Evolutionary conservation across 35 echinoderm and acorn worm species (phyloP), one percentile per base, ranked within the genome.

Genomic region (Eucidaris tribuloides): DNA sequence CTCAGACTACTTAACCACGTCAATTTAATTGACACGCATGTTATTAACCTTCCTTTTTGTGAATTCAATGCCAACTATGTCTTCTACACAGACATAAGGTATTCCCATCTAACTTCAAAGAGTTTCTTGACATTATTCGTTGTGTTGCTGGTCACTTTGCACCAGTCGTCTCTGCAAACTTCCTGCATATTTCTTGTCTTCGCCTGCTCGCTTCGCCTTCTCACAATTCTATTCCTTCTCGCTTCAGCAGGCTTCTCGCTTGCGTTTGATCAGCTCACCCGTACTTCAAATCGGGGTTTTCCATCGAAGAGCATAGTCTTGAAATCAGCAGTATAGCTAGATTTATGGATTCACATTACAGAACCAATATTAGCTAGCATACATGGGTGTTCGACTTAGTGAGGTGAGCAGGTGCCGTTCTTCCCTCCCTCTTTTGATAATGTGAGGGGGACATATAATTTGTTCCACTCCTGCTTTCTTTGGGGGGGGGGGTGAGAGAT

Each of bases 241-340:
- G 96, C 96, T 27, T 90, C 96, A 15, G 85, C 83, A 58, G 90
- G 45, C 3, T 80, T 49, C 83, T 99, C 96, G 42, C 81, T 89
- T 20, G n/a, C 96, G 76, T 74, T 99, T 99, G 7, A 45, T 45
- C 29, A 99, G 65, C 58, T 99, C 96, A 62, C 96, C 96, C 28
- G 96, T 93, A 76, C 93, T 99, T 71, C 93, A 3, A 0, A 93
- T 91, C n/a, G 96, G 96, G 33, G 96, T 90, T 66, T 99, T 99
- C 1, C 96, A 90, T 70, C 93, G 90, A 87, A 99, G 93, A 3
- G 93, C 96, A 31, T 93, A 96, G 19, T 88, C 90, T 52, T n/a
- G n/a, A n/a, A n/a, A n/a, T n/a, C n/a, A n/a, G n/a, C n/a, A n/a
- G n/a, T n/a, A n/a, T n/a, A n/a, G n/a, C n/a, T n/a, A n/a, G n/a